A percentile compares a stretch with the other conserved stretches of the same genome.
These are phyloP conservation scores for Rhopalosiphum maidis DNA, from an alignment of 1,140 invertebrate species.

Conservation along the genomic window DNA sequence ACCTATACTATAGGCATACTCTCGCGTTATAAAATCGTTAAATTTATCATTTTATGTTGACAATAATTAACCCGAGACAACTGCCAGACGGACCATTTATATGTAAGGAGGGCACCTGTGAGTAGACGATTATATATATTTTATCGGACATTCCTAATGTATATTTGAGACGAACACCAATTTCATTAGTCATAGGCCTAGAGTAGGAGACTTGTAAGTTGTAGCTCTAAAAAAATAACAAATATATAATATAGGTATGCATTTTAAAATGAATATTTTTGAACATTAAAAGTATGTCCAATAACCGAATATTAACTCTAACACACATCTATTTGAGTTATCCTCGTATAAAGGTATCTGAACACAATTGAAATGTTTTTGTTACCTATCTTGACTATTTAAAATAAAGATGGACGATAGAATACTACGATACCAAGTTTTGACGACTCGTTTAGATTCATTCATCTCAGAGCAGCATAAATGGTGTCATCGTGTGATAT, in stretches of 20 bases:
- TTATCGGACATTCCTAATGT: neutral
- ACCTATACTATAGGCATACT: neutral
- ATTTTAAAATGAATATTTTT: too few relatives aligned
- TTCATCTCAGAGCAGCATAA: neutral
- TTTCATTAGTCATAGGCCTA: neutral
- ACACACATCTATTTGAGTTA: too few relatives aligned
- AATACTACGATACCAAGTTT: neutral
- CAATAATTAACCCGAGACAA: neutral
- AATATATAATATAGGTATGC: too few relatives aligned
- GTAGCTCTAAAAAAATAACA: too few relatives aligned
- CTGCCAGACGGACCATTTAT: neutral
- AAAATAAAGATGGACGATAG: neutral
- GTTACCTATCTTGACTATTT: neutral
- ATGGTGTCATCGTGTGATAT: neutral
- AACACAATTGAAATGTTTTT: neutral
- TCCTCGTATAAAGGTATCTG: neutral
- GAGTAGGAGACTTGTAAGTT: too few relatives aligned
- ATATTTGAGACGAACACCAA: neutral
- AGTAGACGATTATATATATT: neutral
- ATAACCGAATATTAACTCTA: too few relatives aligned
- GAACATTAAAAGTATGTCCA: too few relatives aligned
- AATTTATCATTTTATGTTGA: neutral
- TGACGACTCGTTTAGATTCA: neutral
- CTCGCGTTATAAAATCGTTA: constrained; percentile 15
- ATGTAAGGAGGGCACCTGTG: neutral